Evolutionary conservation across 2,797 vertebrate genomes (phyloP).

Genomic region (Fundulus diaphanus): DNA sequence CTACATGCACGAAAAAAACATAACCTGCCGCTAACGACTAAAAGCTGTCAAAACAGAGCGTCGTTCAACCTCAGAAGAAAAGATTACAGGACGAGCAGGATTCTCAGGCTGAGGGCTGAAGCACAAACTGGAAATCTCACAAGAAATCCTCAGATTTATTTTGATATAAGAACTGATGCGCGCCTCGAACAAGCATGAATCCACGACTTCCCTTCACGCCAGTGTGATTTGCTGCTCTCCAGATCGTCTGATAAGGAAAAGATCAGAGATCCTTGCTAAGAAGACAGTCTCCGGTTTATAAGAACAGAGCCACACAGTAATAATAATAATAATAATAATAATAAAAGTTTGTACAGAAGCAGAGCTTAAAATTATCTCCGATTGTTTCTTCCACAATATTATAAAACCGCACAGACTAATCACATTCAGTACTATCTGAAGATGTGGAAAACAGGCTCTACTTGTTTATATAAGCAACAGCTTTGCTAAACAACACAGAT

Average conservation of each 20-base stretch:
- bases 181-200: constrained; percentile 30
- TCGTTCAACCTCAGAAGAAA: neutral
- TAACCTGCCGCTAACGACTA: neutral
- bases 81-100: neutral
- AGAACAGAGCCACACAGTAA: neutral
- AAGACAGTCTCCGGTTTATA: constrained; percentile 27
- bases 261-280: constrained; percentile 17
- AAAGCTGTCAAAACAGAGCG: neutral
- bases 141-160: constrained; percentile 45
- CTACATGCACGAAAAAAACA: neutral
- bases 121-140: constrained; percentile 28
- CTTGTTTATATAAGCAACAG: constrained; percentile 37
- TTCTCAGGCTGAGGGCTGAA: neutral
- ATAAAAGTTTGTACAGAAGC: constrained; percentile 42
- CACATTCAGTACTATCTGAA: constrained; percentile 73
- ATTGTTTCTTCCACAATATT: constrained; percentile 34
- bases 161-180: neutral
- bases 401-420: constrained; percentile 57
- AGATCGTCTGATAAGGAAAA: constrained; percentile 34
- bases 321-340: constrained; percentile 4
- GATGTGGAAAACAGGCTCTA: constrained; percentile 62
- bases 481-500: constrained; percentile 60
- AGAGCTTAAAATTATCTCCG: constrained; percentile 38
- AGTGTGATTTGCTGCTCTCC: constrained; percentile 48
- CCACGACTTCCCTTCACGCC: constrained; percentile 50